phyloP scores from a whole-genome alignment of 2,113 vertebrate genomes.

The Podarcis raffonei region DNA sequence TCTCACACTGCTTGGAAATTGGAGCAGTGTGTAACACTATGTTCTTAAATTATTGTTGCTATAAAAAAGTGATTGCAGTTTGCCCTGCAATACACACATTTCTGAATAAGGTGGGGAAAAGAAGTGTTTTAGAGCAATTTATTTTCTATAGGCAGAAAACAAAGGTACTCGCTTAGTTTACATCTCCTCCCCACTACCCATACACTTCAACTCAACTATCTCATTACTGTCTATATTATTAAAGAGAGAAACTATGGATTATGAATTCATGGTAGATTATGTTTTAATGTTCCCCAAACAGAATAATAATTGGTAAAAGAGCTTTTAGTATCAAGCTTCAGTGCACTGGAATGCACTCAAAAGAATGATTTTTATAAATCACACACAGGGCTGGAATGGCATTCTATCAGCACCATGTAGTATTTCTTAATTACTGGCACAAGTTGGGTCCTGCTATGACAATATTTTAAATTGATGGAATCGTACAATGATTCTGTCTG shows the following conservation, averaged over 20 bases:
- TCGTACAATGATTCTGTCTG: neutral
- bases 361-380: constrained; percentile 68
- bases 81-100: neutral
- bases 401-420: constrained; percentile 36
- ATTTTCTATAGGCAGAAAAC: too few relatives aligned
- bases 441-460: neutral
- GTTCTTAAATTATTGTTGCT: neutral
- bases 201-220: constrained; percentile 29
- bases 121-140: neutral
- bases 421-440: neutral
- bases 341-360: constrained; percentile 50
- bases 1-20: too few relatives aligned
- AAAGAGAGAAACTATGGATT: constrained; percentile 63
- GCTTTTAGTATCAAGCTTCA: constrained; percentile 66
- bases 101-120: too few relatives aligned
- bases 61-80: neutral
- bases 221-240: constrained; percentile 54
- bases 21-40: too few relatives aligned
- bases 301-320: constrained; percentile 69
- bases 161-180: neutral
- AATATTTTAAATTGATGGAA: neutral
- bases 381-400: constrained; percentile 27
- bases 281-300: constrained; percentile 69
- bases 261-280: constrained; percentile 68
- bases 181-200: neutral